Evolutionary conservation across 1,140 invertebrate species (phyloP).

Genomic region (Coenobita brevimanus): DNA sequence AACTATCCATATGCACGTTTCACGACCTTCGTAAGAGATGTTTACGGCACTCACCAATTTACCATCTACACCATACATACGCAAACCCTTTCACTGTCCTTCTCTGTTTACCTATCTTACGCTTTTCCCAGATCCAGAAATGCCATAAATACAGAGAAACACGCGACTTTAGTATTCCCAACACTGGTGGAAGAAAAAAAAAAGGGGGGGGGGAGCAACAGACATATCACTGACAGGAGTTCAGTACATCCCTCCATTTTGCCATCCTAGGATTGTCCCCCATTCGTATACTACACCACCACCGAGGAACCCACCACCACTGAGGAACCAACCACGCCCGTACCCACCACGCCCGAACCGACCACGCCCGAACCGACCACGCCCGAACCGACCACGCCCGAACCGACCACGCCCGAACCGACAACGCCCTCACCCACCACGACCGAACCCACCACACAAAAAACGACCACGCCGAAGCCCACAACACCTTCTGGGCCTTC

Average conservation of each 20-base stretch:
- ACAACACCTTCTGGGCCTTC: neutral
- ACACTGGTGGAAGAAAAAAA: no score
- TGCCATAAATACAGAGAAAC: no score
- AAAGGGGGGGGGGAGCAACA: no score
- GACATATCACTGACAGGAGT: constrained; percentile 1
- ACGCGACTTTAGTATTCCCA: no score
- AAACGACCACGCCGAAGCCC: neutral
- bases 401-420: neutral
- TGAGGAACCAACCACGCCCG: neutral
- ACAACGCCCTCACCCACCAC: neutral
- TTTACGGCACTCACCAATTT: no score
- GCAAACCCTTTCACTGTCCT: no score
- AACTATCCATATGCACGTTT: no score
- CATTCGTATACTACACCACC: neutral
- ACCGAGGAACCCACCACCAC: constrained; percentile 23
- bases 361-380: constrained; percentile 36
- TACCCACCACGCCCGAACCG: neutral
- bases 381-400: neutral
- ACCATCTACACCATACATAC: no score
- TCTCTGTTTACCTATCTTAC: no score
- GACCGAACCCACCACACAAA: neutral
- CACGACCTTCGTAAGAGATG: no score
- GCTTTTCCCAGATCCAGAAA: no score
- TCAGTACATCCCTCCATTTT: neutral
- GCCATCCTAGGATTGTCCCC: neutral